These are phyloP conservation scores for Hypomecis punctinalis DNA, from an alignment of 2,888 invertebrate species.

Conservation along the genomic window DNA sequence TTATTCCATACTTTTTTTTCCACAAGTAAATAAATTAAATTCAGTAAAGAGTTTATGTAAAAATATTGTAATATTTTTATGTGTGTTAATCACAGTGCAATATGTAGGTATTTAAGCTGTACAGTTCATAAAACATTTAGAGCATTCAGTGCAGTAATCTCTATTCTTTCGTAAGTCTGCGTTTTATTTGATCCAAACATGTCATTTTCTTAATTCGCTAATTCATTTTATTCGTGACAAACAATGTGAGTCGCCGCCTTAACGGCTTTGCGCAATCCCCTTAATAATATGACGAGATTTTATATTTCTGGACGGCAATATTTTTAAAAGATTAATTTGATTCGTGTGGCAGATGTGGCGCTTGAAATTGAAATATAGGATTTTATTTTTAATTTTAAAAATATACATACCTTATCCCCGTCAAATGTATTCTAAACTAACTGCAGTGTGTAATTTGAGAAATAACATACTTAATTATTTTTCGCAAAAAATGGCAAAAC, in stretches of 20 bases:
- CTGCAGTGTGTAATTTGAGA: too few species aligned
- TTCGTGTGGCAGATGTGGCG: constrained; percentile 35
- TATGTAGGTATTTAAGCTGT: neutral
- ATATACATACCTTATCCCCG: too few species aligned
- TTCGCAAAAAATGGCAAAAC: too few species aligned
- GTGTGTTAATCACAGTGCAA: neutral
- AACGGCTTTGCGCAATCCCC: constrained; percentile 41
- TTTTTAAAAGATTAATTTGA: constrained; percentile 37
- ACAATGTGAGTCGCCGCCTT: constrained; percentile 40
- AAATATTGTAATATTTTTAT: neutral
- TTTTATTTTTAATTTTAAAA: constrained; percentile 15
- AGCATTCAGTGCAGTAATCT: neutral
- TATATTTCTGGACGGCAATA: constrained; percentile 32
- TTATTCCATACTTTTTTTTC: neutral
- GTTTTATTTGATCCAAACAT: constrained; percentile 36
- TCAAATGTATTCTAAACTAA: too few species aligned
- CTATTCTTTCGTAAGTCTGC: constrained; percentile 20
- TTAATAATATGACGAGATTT: constrained; percentile 21
- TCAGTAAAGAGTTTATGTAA: neutral
- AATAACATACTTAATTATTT: too few species aligned
- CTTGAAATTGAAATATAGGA: constrained; percentile 29
- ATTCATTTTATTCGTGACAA: constrained; percentile 49
- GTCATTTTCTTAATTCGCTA: constrained; percentile 60
- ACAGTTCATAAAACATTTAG: too few species aligned
- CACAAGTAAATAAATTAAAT: neutral